Base-by-base conservation (phyloP, 1,140 invertebrate species). In the Oreohelix idahoensis region DNA sequence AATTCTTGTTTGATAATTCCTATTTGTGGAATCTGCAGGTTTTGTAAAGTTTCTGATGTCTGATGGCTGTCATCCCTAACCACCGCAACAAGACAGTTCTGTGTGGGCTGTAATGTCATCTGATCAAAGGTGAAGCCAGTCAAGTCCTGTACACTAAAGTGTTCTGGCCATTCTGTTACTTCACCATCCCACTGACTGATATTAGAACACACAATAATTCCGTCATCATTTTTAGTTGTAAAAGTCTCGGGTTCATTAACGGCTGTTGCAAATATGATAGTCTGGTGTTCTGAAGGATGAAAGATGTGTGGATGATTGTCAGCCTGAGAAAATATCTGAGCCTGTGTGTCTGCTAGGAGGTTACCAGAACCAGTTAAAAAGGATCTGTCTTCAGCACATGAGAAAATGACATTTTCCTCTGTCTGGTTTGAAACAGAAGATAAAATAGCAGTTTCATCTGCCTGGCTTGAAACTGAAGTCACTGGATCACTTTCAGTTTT, bases 1-100 rank as follows among this genome's bases (percentile, higher is more conserved):
- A 49, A 20, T 70, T 80, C 66, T 39, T 80, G 26, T 73, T 71
- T 73, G 26, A 51, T 38, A 49, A 38, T 29, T 58, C 15, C 75
- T 32, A 39, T 75, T 13, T 23, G 8, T 35, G 35, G 71, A 11
- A 26, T 8, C 26, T 35, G 49, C 49, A 15, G 26, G 26, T 35
- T 71, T 71, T 71, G 69, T 71, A n/a, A n/a, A 23, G 17, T n/a
- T n/a, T 71, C 69, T 71, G 38, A 5, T 36, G 38, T 35, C 32
- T 36, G 69, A 4, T 39, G 32, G 23, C 17, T 35, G 20, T 32
- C 49, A 11, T 78, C 75, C 10, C 49, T 78, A 20, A 78, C 75
- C 2, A 78, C 75, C 15, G 45, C 49, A 2, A 78, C 75, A 58
- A 78, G 29, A 32, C 42, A 58, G 75, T 58, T 58, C 15, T 42